These are phyloP conservation scores for Cylloceria caligata DNA, from an alignment of 2,888 invertebrate species.

Conservation along the genomic window DNA sequence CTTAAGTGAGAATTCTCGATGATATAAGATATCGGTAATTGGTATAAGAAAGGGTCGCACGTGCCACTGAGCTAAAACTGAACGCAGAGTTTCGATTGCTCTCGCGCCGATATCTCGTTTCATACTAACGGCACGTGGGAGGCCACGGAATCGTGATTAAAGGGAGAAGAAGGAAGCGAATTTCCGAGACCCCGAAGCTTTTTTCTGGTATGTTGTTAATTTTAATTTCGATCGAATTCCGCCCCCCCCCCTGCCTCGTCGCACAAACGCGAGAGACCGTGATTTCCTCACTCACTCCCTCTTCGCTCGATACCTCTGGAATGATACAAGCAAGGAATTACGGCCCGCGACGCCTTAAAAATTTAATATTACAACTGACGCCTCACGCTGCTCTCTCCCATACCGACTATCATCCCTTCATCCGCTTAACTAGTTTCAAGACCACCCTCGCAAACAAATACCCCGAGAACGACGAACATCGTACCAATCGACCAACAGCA, in stretches of 20 bases:
- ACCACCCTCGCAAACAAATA: slow-evolving; percentile 62
- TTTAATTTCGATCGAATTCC: slow-evolving; percentile 80
- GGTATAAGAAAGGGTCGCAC: slow-evolving; percentile 42
- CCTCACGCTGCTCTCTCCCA: slow-evolving; percentile 32
- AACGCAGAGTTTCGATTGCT: slow-evolving; percentile 20
- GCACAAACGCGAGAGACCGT: slow-evolving; percentile 50
- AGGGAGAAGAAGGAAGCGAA: slow-evolving; percentile 55
- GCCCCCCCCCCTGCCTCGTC: slow-evolving; percentile 55
- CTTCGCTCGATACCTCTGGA: slow-evolving; percentile 36
- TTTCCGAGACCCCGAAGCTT: slow-evolving; percentile 45
- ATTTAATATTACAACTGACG: slow-evolving; percentile 74
- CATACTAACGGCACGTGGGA: slow-evolving; percentile 77
- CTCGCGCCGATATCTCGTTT: slow-evolving; percentile 67
- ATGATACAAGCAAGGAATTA: slow-evolving; percentile 72
- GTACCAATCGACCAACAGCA: slow-evolving; percentile 59
- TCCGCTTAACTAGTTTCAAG: slow-evolving; percentile 82
- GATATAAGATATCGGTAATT: slow-evolving; percentile 45
- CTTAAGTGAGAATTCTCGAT: background rate
- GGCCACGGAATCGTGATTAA: slow-evolving; percentile 73
- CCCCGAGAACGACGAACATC: slow-evolving; percentile 75
- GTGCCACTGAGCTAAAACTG: slow-evolving; percentile 47
- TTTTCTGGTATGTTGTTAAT: slow-evolving; percentile 76
- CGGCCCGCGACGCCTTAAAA: slow-evolving; percentile 74
- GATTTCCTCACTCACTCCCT: slow-evolving; percentile 26
- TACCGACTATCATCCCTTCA: slow-evolving; percentile 62